Evolutionary conservation across 92 coral and sea anemone species (phyloP).

Genomic region (Porites rus): DNA sequence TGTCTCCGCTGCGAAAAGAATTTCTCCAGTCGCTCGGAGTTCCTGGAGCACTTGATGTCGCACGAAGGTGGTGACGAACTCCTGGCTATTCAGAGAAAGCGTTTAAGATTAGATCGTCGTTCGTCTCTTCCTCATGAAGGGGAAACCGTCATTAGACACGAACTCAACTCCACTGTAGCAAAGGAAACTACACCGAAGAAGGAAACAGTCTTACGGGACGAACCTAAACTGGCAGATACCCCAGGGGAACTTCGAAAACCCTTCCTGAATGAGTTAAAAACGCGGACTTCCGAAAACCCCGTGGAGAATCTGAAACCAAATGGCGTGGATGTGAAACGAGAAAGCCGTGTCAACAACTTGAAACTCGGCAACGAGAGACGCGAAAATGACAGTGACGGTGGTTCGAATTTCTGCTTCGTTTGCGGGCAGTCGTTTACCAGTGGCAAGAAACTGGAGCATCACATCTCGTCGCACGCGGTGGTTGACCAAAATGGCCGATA

Average conservation of each 20-base stretch:
- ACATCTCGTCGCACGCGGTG: slow-evolving; percentile 87
- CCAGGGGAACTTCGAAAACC: slow-evolving; percentile 17
- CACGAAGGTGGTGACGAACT: slow-evolving; percentile 69
- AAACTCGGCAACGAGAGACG: slow-evolving; percentile 18
- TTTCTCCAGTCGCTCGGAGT: slow-evolving; percentile 76
- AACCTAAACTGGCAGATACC: not conserved
- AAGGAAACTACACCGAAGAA: not conserved
- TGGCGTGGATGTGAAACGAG: slow-evolving; percentile 14
- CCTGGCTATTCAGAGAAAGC: slow-evolving; percentile 43
- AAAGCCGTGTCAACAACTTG: not conserved
- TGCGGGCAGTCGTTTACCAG: slow-evolving; percentile 83
- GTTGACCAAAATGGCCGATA: slow-evolving; percentile 86
- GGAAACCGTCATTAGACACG: slow-evolving; percentile 66
- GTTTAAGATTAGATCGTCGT: slow-evolving; percentile 38
- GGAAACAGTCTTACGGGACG: not conserved
- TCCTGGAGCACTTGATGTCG: slow-evolving; percentile 86
- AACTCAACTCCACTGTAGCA: slow-evolving; percentile 35
- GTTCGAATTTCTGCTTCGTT: slow-evolving; percentile 76
- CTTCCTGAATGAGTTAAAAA: slow-evolving; percentile 6
- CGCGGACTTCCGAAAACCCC: not conserved
- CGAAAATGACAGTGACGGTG: slow-evolving; percentile 60
- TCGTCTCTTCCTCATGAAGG: slow-evolving; percentile 44
- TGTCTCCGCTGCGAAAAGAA: slow-evolving; percentile 79
- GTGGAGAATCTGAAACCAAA: slow-evolving; percentile 2
- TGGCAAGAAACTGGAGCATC: slow-evolving; percentile 87